Base-by-base conservation (phyloP, 2,888 invertebrate genomes). In the Oligia latruncula region DNA sequence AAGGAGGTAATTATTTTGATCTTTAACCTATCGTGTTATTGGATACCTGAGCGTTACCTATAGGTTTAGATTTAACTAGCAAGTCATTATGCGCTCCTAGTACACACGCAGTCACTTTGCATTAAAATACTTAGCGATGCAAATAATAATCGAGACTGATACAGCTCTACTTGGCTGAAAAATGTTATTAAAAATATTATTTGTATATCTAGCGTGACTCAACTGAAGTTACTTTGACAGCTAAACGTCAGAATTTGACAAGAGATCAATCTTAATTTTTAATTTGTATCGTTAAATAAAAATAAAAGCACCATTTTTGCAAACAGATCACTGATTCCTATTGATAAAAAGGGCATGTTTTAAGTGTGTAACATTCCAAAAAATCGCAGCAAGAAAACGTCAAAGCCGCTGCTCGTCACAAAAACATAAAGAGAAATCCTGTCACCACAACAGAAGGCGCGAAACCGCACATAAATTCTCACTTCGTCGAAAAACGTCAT, bases 401-500 rank as follows among this genome's bases (percentile, higher is more conserved):
- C 67, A 73, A 78, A 58, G 62, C 52, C 52, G 40, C 52, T 64
- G 20, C 15, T 71, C 29, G 1, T 66, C 43, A 74, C 71, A 79
- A 86, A 77, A 86, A 83, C 78, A 60, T 43, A 64, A 70, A 76
- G 67, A 71, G 52, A 75, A 76, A 86, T 68, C 20, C 65, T 77
- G 71, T 77, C 85, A 65, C 55, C 62, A 40, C 66, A 62, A 58
- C 49, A 55, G 60, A 72, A 71, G 75, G 78, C 75, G 86, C 78
- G 83, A 85, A 78, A 78, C 73, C 73, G 62, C 55, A 70, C 80
- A 87, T 85, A 86, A 87, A 87, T 87, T 86, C 77, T 46, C 86
- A 84, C 80, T 76, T 72, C 78, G 46, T 78, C 73, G 70, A 74
- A 86, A 86, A 87, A 80, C 78, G 29, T 52, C 6, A 49, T 15